Evolutionary conservation across 2,888 invertebrate species (phyloP).

Genomic region (Seira ritae): DNA sequence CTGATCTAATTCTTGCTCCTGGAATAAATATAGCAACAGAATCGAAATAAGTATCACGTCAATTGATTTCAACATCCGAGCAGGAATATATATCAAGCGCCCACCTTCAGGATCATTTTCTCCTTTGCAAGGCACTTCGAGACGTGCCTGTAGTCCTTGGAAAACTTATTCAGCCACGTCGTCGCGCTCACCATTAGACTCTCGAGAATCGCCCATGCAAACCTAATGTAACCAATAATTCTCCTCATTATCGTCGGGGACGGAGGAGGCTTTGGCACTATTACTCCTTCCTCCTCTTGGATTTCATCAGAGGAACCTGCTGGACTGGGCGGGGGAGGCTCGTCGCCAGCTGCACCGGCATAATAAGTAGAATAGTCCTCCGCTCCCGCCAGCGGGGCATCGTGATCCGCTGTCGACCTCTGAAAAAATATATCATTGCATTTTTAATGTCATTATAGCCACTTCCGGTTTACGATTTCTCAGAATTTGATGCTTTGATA

Average conservation of each 20-base stretch:
- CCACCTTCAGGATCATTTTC: slow-evolving; percentile 90
- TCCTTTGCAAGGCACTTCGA: slow-evolving; percentile 91
- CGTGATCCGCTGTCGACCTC: slow-evolving; percentile 61
- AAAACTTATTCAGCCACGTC: slow-evolving; percentile 88
- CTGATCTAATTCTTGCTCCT: slow-evolving; percentile 60
- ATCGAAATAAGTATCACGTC: too few species aligned
- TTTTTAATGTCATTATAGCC: not conserved
- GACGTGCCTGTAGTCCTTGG: slow-evolving; percentile 96
- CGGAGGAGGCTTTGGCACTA: slow-evolving; percentile 49
- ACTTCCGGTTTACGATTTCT: not conserved
- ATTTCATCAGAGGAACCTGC: slow-evolving; percentile 57
- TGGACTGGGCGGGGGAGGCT: slow-evolving; percentile 56
- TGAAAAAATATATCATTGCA: slow-evolving; percentile 10
- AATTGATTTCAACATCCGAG: too few species aligned
- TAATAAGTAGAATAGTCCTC: slow-evolving; percentile 65
- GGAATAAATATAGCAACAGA: not conserved
- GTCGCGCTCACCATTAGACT: slow-evolving; percentile 89
- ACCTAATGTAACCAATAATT: slow-evolving; percentile 78
- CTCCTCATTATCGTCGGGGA: slow-evolving; percentile 74
- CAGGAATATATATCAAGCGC: too few species aligned
- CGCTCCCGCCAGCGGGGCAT: slow-evolving; percentile 69
- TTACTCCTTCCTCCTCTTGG: slow-evolving; percentile 40
- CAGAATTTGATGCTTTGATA: not conserved
- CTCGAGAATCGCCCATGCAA: slow-evolving; percentile 84
- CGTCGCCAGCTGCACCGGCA: slow-evolving; percentile 59